A percentile compares a stretch with the other conserved stretches of the same genome.
phyloP scores from a whole-genome alignment of 2,888 invertebrate genomes.

The Eurytoma adleriae region DNA sequence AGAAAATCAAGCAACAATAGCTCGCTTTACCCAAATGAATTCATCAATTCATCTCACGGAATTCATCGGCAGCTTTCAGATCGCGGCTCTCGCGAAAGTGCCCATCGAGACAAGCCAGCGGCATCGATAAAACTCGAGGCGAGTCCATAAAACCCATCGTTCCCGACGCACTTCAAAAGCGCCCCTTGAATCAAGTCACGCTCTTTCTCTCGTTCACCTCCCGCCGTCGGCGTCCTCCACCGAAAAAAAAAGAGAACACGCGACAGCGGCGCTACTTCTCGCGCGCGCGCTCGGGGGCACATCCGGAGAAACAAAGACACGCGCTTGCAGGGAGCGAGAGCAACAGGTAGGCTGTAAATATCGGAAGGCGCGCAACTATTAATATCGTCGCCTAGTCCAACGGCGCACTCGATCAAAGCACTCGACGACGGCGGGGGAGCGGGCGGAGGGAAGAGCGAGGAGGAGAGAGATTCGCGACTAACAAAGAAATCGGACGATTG shows the following conservation, averaged over 20 bases:
- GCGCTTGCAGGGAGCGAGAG: neutral
- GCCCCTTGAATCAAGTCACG: neutral
- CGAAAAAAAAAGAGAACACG: neutral
- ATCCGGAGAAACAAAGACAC: slow-evolving; percentile 10
- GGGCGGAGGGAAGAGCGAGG: too few relatives aligned
- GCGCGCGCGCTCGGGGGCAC: neutral
- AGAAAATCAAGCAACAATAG: too few relatives aligned
- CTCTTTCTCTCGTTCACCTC: neutral
- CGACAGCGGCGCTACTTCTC: neutral
- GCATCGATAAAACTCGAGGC: neutral
- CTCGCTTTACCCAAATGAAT: too few relatives aligned
- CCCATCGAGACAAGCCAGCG: too few relatives aligned
- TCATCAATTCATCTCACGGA: too few relatives aligned
- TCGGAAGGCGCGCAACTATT: slow-evolving; percentile 34
- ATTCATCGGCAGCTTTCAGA: too few relatives aligned
- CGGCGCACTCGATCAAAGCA: slow-evolving; percentile 6
- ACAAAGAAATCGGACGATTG: slow-evolving; percentile 45
- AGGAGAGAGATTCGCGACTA: slow-evolving; percentile 7
- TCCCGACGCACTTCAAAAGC: neutral
- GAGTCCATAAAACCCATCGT: neutral
- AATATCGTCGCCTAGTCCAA: slow-evolving; percentile 18
- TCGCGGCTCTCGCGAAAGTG: too few relatives aligned
- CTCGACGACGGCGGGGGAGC: neutral
- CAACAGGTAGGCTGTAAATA: slow-evolving; percentile 53
- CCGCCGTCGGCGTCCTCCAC: neutral